Percentiles rank a stretch among this genome's conserved stretches.
Conservation (phyloP, 2,113 vertebrate species). For the Butorides virescens region DNA sequence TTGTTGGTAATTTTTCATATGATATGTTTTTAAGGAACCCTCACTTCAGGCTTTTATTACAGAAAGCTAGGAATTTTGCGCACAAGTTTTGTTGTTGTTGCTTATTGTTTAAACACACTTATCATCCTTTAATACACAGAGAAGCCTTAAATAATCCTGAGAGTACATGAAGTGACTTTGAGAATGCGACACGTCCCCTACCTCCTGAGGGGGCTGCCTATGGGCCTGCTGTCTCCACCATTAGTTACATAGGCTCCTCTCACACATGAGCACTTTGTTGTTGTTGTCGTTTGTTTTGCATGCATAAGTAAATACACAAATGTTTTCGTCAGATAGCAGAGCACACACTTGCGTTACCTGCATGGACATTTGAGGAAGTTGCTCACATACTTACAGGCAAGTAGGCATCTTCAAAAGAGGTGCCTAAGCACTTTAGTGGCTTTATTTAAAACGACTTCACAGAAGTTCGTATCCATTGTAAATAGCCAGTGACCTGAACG, state of each 20-base stretch:
- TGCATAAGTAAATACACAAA: background rate
- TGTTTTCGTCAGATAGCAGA: slow-evolving; percentile 9
- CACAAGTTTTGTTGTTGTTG: background rate
- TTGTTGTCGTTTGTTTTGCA: background rate
- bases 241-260: background rate
- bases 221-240: background rate
- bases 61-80: background rate
- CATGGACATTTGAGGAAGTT: background rate
- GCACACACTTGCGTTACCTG: background rate
- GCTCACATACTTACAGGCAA: background rate
- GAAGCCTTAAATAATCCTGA: background rate
- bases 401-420: background rate
- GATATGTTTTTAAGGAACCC: background rate
- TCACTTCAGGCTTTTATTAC: background rate
- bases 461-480: background rate
- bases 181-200: background rate
- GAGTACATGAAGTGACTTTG: background rate
- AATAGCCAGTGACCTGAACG: background rate
- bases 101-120: background rate
- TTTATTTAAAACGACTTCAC: background rate
- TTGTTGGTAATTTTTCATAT: background rate
- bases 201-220: background rate
- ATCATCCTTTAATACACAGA: background rate
- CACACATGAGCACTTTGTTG: background rate
- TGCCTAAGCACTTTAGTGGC: background rate